Evolutionary conservation across 2,113 vertebrate species (phyloP), one percentile per base, ranked within the genome.

Genomic region (Pimephales promelas): DNA sequence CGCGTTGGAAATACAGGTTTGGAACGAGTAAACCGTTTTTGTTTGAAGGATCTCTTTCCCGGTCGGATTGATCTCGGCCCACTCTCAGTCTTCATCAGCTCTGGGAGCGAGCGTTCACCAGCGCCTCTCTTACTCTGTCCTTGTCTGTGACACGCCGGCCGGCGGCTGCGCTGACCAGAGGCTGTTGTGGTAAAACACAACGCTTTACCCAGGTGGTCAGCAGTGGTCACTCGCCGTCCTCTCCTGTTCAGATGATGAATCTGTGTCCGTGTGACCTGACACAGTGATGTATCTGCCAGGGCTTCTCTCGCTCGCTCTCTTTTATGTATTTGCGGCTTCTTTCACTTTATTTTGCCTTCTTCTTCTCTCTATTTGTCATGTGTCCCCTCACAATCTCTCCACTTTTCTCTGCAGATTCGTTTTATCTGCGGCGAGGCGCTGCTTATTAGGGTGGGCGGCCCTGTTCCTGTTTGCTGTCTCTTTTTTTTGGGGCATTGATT

Each of bases 211-310:
- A 88, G 86, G 81, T 88, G 86, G 82, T 86, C 84, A 81, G 84
- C 81, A 79, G 77, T 83, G 84, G 84, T 79, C 54, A 81, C 81
- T 83, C 20, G 11, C 16, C 28, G 79, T 81, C 79, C 79, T 89
- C 79, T 93, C 91, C 92, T 92, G 90, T 91, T 70, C 20, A 94
- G 93, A 94, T 94, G 94, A 94, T 94, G 92, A 94, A 94, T 94
- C 93, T 94, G 87, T 94, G 92, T 94, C 93, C 93, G 92, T 90
- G 91, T 89, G 85, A 90, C 81, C 92, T 94, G 94, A 94, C 94
- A 94, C 86, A 40, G 92, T 94, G 93, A 94, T 94, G 89, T 92
- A 94, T 94, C 91, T 94, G 89, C 83, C 89, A 87, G 86, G 88
- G 89, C 59, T 26, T 49, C 75, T 64, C 64, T 78, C 81, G 71